Evolutionary conservation across 2,113 vertebrate species (phyloP).

Genomic region (Gavialis gangeticus): DNA sequence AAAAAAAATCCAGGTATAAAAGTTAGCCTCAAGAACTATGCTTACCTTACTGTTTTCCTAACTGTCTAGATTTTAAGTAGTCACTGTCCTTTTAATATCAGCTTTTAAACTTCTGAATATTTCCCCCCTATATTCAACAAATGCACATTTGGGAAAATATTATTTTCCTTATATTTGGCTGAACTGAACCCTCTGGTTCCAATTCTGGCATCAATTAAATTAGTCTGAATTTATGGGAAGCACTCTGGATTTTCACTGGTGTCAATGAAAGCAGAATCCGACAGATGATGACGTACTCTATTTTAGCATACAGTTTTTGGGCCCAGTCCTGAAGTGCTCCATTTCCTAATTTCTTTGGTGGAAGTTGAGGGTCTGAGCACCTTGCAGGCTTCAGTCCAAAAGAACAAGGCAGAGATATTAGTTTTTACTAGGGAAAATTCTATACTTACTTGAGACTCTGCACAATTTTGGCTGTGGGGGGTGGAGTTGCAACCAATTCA

Average conservation of each 20-base stretch:
- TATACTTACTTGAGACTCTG: neutral
- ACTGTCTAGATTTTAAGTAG: neutral
- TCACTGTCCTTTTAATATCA: neutral
- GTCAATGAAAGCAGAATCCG: neutral
- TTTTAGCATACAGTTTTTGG: neutral
- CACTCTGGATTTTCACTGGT: neutral
- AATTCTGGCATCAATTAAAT: neutral
- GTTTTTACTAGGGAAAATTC: neutral
- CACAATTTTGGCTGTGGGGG: slow-evolving; percentile 42
- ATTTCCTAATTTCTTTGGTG: neutral
- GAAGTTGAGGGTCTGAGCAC: neutral
- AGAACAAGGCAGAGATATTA: neutral
- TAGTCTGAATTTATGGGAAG: accelerated
- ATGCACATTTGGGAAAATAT: neutral
- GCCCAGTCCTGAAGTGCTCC: neutral
- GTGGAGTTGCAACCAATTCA: slow-evolving; percentile 50
- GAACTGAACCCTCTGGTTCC: neutral
- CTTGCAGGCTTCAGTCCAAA: neutral
- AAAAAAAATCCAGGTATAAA: neutral
- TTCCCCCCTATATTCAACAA: neutral
- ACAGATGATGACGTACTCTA: neutral
- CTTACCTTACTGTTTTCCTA: neutral
- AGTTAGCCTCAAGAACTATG: neutral
- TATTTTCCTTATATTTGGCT: neutral
- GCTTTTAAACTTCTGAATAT: neutral